A percentile compares a stretch with the other conserved stretches of the same genome.
Conservation (phyloP, 2,113 vertebrate species). For the Eudyptes chrysolophus region DNA sequence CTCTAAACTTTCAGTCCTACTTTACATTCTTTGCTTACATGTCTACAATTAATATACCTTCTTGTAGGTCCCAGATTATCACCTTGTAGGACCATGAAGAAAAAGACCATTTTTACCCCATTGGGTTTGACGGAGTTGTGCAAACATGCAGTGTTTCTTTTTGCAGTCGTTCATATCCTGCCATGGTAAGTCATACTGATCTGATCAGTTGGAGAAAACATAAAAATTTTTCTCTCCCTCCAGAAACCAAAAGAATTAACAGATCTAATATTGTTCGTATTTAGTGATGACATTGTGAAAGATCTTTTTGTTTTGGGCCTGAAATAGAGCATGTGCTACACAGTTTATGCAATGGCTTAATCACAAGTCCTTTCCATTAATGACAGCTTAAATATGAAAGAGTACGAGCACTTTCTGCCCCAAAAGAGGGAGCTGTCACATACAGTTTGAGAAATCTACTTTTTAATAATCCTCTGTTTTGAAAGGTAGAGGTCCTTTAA, state of each 20-base stretch:
- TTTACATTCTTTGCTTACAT: neutral
- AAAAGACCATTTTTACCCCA: neutral
- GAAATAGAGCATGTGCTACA: neutral
- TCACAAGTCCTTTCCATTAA: neutral
- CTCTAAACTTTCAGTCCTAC: neutral
- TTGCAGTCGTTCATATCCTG: neutral
- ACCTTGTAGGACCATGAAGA: neutral
- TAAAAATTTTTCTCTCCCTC: neutral
- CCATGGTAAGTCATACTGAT: neutral
- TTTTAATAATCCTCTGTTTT: neutral
- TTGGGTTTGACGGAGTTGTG: neutral
- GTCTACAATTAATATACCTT: neutral
- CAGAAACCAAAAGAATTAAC: neutral
- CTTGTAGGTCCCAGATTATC: neutral
- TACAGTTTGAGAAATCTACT: neutral
- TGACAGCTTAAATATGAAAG: neutral
- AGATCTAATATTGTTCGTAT: neutral
- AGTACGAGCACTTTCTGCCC: neutral
- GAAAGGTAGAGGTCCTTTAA: neutral
- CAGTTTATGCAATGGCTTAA: neutral
- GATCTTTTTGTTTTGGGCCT: neutral
- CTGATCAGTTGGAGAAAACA: neutral
- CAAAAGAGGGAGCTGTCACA: neutral
- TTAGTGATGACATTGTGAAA: neutral
- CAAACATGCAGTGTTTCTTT: neutral